Evolutionary conservation across 2,113 vertebrate species (phyloP).

Genomic region (Ptilonorhynchus violaceus): DNA sequence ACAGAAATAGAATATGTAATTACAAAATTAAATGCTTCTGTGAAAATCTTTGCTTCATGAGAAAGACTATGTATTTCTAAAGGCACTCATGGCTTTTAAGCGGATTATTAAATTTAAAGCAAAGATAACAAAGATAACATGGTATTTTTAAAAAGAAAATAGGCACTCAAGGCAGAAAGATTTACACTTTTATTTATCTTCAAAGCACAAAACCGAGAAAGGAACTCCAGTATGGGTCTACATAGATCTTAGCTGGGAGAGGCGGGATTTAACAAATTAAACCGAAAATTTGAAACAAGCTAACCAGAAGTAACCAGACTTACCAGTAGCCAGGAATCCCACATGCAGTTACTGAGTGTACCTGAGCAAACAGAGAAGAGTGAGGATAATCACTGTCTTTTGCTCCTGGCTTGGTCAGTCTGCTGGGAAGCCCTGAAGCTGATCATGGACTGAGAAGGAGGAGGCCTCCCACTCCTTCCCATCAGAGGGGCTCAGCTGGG

Average conservation of each 20-base stretch:
- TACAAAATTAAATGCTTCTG: constrained; percentile 12
- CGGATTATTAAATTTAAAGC: neutral
- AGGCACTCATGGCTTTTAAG: neutral
- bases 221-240: neutral
- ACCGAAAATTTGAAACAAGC: neutral
- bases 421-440: neutral
- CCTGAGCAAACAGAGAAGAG: neutral
- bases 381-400: neutral
- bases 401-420: neutral
- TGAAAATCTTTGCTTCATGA: constrained; percentile 24
- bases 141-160: neutral
- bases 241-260: neutral
- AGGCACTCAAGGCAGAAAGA: neutral
- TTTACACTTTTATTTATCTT: neutral
- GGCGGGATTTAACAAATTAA: neutral
- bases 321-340: neutral
- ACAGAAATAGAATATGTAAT: constrained; percentile 63
- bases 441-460: neutral
- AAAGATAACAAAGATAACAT: neutral
- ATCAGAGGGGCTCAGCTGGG: accelerated
- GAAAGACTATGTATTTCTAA: neutral
- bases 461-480: accelerated
- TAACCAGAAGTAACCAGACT: neutral
- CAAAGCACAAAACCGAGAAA: neutral
- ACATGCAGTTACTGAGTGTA: neutral